These are phyloP conservation scores for Leptopilina clavipes DNA, from an alignment of 1,140 invertebrate species.

Conservation along the genomic window DNA sequence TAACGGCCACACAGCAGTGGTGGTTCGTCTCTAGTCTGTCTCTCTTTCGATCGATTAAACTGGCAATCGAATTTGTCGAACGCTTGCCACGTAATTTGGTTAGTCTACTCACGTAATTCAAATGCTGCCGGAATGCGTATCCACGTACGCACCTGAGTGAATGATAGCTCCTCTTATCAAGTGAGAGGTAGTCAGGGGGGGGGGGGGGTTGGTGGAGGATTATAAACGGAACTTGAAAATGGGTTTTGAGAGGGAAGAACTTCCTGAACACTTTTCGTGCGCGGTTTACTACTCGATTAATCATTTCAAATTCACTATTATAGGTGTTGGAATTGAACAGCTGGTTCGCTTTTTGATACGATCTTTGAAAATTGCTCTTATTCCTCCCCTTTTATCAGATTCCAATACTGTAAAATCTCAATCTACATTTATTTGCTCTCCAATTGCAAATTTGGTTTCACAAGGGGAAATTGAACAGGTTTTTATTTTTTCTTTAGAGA, in stretches of 20 bases:
- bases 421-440: neutral
- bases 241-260: neutral
- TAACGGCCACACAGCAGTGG: constrained; percentile 31
- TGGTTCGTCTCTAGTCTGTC: constrained; percentile 29
- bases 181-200: neutral
- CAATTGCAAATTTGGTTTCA: no score
- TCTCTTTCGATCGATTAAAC: constrained; percentile 44
- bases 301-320: neutral
- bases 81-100: constrained; percentile 64
- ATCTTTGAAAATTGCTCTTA: neutral
- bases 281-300: neutral
- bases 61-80: constrained; percentile 62
- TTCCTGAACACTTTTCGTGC: neutral
- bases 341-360: neutral
- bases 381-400: no score
- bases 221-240: neutral
- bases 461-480: no score
- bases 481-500: no score
- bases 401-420: neutral
- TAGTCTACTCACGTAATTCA: constrained; percentile 61
- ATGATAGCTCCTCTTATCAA: constrained; percentile 46
- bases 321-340: neutral
- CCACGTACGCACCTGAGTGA: constrained; percentile 45
- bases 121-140: constrained; percentile 55
- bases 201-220: neutral